A percentile compares a stretch with the other conserved stretches of the same genome.
phyloP scores from a whole-genome alignment of 2,113 vertebrate species.

The Chionomys nivalis region DNA sequence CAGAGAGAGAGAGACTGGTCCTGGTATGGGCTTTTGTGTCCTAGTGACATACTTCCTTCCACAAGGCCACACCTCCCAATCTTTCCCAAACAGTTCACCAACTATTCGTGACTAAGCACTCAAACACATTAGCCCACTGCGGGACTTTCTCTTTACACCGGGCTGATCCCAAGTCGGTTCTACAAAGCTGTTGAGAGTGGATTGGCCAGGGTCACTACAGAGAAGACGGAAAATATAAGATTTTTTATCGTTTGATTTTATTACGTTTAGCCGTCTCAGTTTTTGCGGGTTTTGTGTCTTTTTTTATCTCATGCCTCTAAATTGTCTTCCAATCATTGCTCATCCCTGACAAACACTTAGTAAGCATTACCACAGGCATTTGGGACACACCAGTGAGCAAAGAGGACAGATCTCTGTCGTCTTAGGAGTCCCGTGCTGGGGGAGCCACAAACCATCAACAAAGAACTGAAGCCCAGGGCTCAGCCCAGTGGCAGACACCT shows the following conservation, averaged over 20 bases:
- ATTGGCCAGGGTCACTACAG: neutral
- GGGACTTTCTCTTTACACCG: neutral
- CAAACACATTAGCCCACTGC: neutral
- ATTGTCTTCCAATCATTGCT: neutral
- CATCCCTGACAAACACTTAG: neutral
- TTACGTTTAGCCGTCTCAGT: neutral
- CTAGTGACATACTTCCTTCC: neutral
- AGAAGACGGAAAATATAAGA: neutral
- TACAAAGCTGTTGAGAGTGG: too few species aligned
- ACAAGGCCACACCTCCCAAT: neutral
- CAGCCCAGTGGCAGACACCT: neutral
- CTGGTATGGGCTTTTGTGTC: neutral
- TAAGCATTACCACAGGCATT: neutral
- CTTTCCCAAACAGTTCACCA: neutral
- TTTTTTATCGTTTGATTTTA: neutral
- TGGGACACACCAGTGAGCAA: neutral
- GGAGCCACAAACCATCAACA: neutral
- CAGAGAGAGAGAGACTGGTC: neutral
- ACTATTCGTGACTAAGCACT: neutral
- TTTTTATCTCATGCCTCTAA: neutral
- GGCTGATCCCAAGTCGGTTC: neutral
- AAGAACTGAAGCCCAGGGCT: neutral
- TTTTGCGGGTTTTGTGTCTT: neutral
- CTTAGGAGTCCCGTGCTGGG: neutral
- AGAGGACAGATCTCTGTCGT: neutral